Base-by-base conservation (phyloP, 1,140 invertebrate species). In the Calosoma granatense region DNA sequence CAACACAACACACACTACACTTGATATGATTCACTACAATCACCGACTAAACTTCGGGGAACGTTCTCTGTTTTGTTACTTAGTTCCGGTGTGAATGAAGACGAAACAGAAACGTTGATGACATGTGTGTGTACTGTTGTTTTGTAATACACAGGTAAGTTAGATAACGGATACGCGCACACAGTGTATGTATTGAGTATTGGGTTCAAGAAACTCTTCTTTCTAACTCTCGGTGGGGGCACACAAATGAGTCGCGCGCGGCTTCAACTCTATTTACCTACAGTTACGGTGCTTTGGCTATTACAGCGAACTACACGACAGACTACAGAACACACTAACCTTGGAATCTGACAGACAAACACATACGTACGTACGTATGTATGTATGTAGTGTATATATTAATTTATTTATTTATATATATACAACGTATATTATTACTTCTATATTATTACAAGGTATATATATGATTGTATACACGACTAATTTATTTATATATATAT, bases 271-370 rank as follows among this genome's bases (percentile, higher is more conserved):
- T 47, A 9, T 12, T 12, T 47, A 47, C 41, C 9, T 47, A 47
- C 6, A 6, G 11, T 2, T 22, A 53, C 51, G n/a, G n/a, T n/a
- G n/a, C n/a, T n/a, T n/a, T n/a, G n/a, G n/a, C n/a, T n/a, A n/a
- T n/a, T n/a, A n/a, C n/a, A n/a, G n/a, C n/a, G n/a, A n/a, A n/a
- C n/a, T n/a, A n/a, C n/a, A n/a, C n/a, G n/a, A 36, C 30, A 36
- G 9, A 36, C 9, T n/a, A 36, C 30, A 36, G n/a, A 9, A 51
- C 43, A 51, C 43, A 51, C 43, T n/a, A n/a, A n/a, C n/a, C n/a
- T n/a, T n/a, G n/a, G n/a, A n/a, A n/a, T n/a, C n/a, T n/a, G n/a
- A 51, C 43, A 51, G 6, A 51, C 43, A 51, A 6, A 51, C 43
- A 51, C 43, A 51, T 6, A 51, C 43, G 17, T 17, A 51, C 6